These are phyloP conservation scores for Rhorus exstirpatorius DNA, from an alignment of 2,888 invertebrate genomes.

Conservation along the genomic window DNA sequence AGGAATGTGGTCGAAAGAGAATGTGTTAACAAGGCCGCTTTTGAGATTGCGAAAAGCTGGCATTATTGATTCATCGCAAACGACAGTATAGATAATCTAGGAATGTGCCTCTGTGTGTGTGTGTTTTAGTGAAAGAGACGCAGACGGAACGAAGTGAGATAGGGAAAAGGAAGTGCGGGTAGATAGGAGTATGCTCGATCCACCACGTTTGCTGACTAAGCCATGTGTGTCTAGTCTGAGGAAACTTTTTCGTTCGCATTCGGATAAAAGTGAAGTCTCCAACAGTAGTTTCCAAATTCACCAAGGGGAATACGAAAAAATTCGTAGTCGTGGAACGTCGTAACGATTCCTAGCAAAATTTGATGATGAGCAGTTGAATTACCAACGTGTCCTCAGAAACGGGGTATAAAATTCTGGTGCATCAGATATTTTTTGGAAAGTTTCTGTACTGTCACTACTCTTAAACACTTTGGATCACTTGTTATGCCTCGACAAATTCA, in stretches of 20 bases:
- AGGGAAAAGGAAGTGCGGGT: conserved; percentile 4
- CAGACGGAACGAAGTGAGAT: not conserved
- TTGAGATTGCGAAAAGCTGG: conserved; percentile 50
- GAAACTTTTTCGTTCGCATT: conserved; percentile 35
- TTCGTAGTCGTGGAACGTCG: not conserved
- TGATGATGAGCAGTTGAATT: conserved; percentile 3
- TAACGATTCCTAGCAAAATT: conserved; percentile 23
- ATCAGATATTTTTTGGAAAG: not conserved
- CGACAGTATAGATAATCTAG: not conserved
- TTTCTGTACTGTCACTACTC: not conserved
- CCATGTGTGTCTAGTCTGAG: conserved; percentile 39
- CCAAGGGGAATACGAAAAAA: conserved; percentile 1
- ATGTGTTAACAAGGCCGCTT: conserved; percentile 61
- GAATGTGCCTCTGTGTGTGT: conserved; percentile 7
- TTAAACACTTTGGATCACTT: conserved; percentile 1
- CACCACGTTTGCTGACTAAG: conserved; percentile 51
- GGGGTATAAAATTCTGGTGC: conserved; percentile 8
- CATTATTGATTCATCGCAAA: conserved; percentile 58
- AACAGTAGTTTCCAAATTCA: not conserved
- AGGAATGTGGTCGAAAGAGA: conserved; percentile 48
- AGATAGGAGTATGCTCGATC: conserved; percentile 25
- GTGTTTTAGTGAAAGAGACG: not conserved
- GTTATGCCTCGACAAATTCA: not conserved
- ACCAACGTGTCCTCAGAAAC: not conserved
- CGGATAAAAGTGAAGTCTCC: conserved; percentile 31